Base-by-base conservation (phyloP, 1,140 invertebrate genomes). In the Meteorus sp. region DNA sequence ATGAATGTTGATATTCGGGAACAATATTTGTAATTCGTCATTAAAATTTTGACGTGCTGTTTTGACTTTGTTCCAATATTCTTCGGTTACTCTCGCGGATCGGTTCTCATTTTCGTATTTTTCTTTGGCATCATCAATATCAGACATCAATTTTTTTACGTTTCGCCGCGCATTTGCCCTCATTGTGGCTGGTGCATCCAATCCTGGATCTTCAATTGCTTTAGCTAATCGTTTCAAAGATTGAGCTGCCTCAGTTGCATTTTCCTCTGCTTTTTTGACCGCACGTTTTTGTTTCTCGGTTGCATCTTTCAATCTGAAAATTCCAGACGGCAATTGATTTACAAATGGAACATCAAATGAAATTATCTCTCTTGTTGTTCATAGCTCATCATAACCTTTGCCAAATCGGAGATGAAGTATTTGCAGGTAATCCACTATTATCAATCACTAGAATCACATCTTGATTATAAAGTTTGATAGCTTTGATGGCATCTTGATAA, bases 21-120 rank as follows among this genome's bases (percentile, higher is more conserved):
- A 90, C 5, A 92, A 70, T 47, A 84, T 85, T 70, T 88, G 83
- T 31, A 92, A 76, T 74, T 92, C 89, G 11, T 89, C 84, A 52
- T 87, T 81, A 60, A 90, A 91, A 63, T 86, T 82, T 57, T 84
- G 83, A 1, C 89, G 80, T 2, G 89, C 88, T n/a, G 81, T 68
- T 62, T 88, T 85, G 13, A 90, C 83, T 66, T 81, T 69, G 17
- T 83, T 84, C 88, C 88, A 90, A 63, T 88, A 91, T 65, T 83
- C 85, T 62, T 90, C 87, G 0, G 85, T 82, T 0, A 91, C 74
- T 17, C 82, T 83, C 0, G 85, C 74, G 7, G 79, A 78, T 17
- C 82, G 78, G 35, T 79, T 65, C 41, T 86, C 85, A 1, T 76
- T 65, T 19, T 85, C 83, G 53, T 85, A 85, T 4, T 82, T 81